Evolutionary conservation across 1,140 invertebrate species (phyloP).

Genomic region (Drosophila insularis): DNA sequence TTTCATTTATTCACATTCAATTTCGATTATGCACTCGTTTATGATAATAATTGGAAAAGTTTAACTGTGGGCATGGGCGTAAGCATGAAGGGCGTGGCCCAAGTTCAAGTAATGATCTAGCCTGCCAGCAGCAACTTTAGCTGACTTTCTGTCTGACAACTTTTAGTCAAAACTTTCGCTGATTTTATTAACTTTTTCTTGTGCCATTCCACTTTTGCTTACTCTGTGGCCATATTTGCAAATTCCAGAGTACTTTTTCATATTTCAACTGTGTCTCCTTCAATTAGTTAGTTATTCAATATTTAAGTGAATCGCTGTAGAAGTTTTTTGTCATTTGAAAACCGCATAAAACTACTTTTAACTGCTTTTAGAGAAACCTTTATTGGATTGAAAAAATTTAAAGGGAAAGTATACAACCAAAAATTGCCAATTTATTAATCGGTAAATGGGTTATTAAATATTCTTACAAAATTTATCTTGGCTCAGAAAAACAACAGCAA

Average conservation of each 20-base stretch:
- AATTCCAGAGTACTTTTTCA: no score
- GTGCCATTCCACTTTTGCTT: no score
- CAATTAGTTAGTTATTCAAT: not conserved
- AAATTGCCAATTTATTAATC: no score
- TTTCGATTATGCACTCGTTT: not conserved
- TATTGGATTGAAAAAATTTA: no score
- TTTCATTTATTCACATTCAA: not conserved
- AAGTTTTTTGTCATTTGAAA: not conserved
- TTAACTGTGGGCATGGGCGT: not conserved
- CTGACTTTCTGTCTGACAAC: slow-evolving; percentile 4
- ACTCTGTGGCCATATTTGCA: not conserved
- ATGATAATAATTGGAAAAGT: slow-evolving; percentile 1
- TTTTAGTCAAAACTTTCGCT: slow-evolving; percentile 2
- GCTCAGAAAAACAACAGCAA: no score
- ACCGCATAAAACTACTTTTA: no score
- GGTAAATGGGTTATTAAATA: no score
- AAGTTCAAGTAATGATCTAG: not conserved
- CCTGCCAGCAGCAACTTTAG: no score
- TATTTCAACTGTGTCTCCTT: not conserved
- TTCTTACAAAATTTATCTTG: no score
- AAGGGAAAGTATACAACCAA: no score
- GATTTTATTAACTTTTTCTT: not conserved
- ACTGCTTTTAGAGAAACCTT: no score
- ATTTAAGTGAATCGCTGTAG: not conserved
- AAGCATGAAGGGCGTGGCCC: not conserved